These are phyloP conservation scores for Erythrocercus mccallii DNA, from an alignment of 2,113 vertebrate genomes.

Conservation along the genomic window DNA sequence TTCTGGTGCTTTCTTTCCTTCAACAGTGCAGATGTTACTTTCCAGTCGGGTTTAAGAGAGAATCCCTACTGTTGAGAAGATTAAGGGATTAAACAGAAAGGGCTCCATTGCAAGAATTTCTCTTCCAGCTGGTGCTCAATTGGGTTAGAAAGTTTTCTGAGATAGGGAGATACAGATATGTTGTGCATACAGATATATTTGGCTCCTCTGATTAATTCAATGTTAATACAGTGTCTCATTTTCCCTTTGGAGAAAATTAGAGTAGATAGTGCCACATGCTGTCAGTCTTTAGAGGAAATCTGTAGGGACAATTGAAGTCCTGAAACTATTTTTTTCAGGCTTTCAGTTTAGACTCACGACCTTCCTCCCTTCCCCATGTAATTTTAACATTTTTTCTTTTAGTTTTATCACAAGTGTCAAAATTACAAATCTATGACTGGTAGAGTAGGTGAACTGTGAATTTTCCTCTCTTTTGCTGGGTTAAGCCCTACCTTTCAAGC, in stretches of 20 bases:
- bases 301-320: background rate
- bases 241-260: slow-evolving; percentile 31
- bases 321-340: background rate
- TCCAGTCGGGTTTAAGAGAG: slow-evolving; percentile 60
- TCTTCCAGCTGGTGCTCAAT: slow-evolving; percentile 61
- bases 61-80: slow-evolving; percentile 70
- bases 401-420: background rate
- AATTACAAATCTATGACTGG: background rate
- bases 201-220: slow-evolving; percentile 15
- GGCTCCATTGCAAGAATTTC: slow-evolving; percentile 55
- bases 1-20: slow-evolving; percentile 22
- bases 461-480: slow-evolving; percentile 37
- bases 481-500: slow-evolving; percentile 45
- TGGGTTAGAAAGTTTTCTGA: slow-evolving; percentile 23
- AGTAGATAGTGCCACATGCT: background rate
- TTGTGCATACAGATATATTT: background rate
- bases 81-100: slow-evolving; percentile 69
- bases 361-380: background rate
- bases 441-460: slow-evolving; percentile 41
- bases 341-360: background rate
- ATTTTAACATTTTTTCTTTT: slow-evolving; percentile 12
- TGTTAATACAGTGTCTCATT: background rate
- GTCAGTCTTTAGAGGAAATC: slow-evolving; percentile 3
- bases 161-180: background rate
- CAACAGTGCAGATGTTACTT: slow-evolving; percentile 63